phyloP scores from a whole-genome alignment of 2,113 vertebrate species.

The Salvelinus fontinalis region DNA sequence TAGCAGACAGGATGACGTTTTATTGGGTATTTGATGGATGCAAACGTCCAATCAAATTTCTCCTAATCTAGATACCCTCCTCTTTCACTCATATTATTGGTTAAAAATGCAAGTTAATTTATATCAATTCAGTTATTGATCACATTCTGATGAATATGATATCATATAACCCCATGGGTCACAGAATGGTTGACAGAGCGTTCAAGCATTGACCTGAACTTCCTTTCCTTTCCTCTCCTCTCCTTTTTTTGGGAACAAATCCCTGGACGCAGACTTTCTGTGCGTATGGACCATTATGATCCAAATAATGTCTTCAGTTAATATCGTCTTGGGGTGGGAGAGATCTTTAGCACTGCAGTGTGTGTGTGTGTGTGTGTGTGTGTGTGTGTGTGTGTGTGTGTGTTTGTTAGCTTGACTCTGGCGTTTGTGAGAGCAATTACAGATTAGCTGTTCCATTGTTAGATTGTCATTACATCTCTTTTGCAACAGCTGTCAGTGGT shows the following conservation, averaged over 20 bases:
- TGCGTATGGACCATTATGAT: too few species aligned
- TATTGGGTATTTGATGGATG: neutral
- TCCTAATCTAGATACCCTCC: too few species aligned
- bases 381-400: neutral
- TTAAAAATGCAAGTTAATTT: constrained; percentile 27
- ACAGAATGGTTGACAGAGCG: constrained; percentile 11
- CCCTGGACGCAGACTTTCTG: too few species aligned
- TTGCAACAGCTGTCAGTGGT: constrained; percentile 23
- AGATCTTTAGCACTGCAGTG: neutral
- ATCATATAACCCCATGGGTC: neutral
- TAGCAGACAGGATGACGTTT: neutral
- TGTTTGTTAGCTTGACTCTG: neutral
- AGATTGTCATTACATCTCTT: constrained; percentile 24
- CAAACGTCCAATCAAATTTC: constrained; percentile 26
- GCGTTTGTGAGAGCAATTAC: neutral
- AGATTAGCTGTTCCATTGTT: constrained; percentile 17
- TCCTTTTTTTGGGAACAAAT: neutral
- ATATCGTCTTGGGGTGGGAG: too few species aligned
- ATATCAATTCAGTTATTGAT: constrained; percentile 31
- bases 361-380: neutral
- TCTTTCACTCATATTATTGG: neutral
- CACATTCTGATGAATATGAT: constrained; percentile 20
- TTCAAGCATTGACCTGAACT: neutral
- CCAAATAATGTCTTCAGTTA: too few species aligned
- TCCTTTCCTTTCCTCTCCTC: neutral